Conservation (phyloP, 2,797 vertebrate genomes). For the Pseudochromis fuscus region DNA sequence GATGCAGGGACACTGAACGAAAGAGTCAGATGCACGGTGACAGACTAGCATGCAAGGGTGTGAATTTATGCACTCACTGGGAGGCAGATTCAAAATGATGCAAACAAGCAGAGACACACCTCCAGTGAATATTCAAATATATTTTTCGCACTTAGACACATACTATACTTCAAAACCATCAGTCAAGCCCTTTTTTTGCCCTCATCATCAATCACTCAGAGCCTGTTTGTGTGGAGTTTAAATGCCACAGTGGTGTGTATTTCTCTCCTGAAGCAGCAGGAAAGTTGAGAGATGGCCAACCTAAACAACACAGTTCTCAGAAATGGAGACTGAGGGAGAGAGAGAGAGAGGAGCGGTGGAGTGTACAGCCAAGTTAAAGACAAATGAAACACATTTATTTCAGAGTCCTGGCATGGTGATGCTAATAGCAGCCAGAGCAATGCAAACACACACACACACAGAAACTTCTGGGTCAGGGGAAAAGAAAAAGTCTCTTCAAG, state of each 20-base stretch:
- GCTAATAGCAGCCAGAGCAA: constrained; percentile 56
- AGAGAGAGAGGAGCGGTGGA: constrained; percentile 32
- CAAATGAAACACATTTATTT: constrained; percentile 73
- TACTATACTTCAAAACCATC: not conserved
- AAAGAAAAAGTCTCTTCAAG: constrained; percentile 3
- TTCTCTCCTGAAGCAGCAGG: constrained; percentile 63
- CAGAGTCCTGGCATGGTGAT: constrained; percentile 54
- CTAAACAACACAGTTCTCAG: constrained; percentile 71
- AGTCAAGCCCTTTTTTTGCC: constrained; percentile 1
- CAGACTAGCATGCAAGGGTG: not conserved
- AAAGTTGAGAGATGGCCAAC: constrained; percentile 69
- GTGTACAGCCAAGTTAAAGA: constrained; percentile 73
- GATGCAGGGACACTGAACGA: constrained; percentile 16
- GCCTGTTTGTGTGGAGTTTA: constrained; percentile 44
- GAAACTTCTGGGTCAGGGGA: constrained; percentile 10
- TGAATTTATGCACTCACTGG: not conserved
- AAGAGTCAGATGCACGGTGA: constrained; percentile 6
- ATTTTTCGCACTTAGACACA: not conserved
- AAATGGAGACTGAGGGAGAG: constrained; percentile 48
- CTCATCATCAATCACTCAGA: constrained; percentile 45
- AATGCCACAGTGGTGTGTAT: constrained; percentile 58
- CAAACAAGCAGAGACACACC: constrained; percentile 39
- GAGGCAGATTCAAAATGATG: constrained; percentile 40
- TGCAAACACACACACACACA: constrained; percentile 26
- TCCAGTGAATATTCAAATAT: constrained; percentile 30